Conservation (phyloP, 2,797 vertebrate genomes). For the Lacerta agilis region DNA sequence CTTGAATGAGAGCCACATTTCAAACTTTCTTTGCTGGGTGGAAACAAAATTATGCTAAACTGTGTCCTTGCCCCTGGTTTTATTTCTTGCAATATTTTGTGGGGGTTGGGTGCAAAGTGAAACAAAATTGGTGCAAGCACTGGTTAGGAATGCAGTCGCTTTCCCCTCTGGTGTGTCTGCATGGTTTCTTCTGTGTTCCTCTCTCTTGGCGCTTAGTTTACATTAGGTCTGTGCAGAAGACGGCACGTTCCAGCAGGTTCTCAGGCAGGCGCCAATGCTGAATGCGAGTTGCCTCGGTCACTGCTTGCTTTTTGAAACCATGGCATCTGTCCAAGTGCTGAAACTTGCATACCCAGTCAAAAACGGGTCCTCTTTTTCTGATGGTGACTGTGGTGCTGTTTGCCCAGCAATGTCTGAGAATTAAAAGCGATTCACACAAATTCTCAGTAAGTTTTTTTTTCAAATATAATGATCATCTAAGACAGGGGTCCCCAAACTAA, state of each 20-base stretch:
- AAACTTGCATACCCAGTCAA: neutral
- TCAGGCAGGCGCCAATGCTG: neutral
- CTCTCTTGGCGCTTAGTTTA: neutral
- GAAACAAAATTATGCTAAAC: neutral
- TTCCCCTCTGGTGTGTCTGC: neutral
- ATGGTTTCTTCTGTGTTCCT: conserved; percentile 9
- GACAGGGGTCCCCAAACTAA: no score
- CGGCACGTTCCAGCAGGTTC: neutral
- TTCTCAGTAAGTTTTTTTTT: neutral
- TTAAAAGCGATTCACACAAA: neutral
- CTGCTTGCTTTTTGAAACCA: neutral
- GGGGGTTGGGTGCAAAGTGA: neutral
- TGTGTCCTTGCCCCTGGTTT: conserved; percentile 22
- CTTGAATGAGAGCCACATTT: neutral
- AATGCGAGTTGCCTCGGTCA: neutral
- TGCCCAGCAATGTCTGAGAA: neutral
- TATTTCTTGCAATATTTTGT: neutral
- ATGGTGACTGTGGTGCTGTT: neutral
- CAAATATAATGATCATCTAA: neutral
- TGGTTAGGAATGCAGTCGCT: neutral
- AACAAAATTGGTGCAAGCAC: neutral
- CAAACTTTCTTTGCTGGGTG: neutral
- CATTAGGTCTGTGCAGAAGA: neutral
- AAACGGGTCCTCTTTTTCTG: neutral
- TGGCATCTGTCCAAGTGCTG: conserved; percentile 56